phyloP scores from a whole-genome alignment of 2,113 vertebrate genomes.

The Apteryx owenii region DNA sequence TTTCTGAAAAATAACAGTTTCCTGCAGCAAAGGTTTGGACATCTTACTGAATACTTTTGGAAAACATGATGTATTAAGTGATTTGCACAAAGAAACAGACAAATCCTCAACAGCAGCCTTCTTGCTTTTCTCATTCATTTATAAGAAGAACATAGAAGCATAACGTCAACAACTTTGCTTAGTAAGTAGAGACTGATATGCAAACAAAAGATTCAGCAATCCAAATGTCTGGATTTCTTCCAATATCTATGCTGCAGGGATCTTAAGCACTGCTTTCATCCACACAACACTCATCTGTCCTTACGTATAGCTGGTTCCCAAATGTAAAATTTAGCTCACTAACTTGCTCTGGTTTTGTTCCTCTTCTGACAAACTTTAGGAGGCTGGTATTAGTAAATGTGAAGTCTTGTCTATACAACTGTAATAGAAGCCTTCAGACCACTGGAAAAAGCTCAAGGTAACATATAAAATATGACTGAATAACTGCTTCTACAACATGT shows the following conservation, averaged over 20 bases:
- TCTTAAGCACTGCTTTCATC: not conserved
- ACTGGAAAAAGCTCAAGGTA: not conserved
- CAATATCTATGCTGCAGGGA: not conserved
- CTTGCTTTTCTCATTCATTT: not conserved
- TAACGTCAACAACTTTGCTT: not conserved
- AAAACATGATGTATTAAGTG: not conserved
- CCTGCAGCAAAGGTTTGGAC: slow-evolving; percentile 2
- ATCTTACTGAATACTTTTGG: not conserved
- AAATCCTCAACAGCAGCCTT: not conserved
- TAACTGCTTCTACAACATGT: not conserved
- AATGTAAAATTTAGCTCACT: not conserved
- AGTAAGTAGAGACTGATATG: not conserved
- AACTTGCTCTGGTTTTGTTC: not conserved
- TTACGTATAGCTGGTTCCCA: not conserved
- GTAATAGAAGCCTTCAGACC: not conserved
- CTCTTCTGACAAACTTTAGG: not conserved
- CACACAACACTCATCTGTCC: not conserved
- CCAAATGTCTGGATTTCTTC: not conserved
- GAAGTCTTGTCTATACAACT: not conserved
- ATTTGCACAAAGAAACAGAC: not conserved
- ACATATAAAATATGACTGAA: not conserved
- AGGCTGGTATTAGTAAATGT: not conserved
- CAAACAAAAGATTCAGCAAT: not conserved
- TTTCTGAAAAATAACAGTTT: not conserved
- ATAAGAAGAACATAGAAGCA: not conserved